Conservation (phyloP, 2,888 invertebrate genomes). For the Cacoxenus indagator region DNA sequence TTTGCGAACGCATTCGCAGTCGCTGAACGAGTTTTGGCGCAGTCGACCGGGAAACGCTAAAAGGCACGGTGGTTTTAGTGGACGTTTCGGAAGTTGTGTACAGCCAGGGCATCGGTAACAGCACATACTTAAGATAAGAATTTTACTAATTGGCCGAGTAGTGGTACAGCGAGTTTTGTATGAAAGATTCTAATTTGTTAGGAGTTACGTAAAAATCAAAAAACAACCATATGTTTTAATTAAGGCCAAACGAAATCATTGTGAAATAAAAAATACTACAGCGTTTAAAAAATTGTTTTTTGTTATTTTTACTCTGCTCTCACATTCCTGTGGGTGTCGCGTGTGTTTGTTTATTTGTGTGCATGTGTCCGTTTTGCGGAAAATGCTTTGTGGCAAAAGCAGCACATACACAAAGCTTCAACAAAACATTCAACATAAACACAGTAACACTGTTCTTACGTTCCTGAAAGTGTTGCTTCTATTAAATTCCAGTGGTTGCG, state of each 20-base stretch:
- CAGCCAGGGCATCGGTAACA: background rate
- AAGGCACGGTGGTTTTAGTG: background rate
- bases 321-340: constrained; percentile 19
- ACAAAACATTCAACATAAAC: too few species aligned
- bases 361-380: constrained; percentile 37
- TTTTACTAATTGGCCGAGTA: background rate
- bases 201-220: background rate
- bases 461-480: background rate
- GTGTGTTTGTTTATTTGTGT: constrained; percentile 25
- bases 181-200: background rate
- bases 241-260: background rate
- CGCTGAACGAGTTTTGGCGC: background rate
- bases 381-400: constrained; percentile 38
- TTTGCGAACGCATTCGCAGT: background rate
- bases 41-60: background rate
- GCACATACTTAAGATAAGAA: background rate
- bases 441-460: background rate
- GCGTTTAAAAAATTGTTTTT: constrained; percentile 38
- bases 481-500: background rate
- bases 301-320: too few species aligned
- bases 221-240: background rate
- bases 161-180: background rate
- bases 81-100: background rate
- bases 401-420: background rate
- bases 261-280: constrained; percentile 47